Base-by-base conservation (phyloP, 2,888 invertebrate genomes). In the Baccha elongata region DNA sequence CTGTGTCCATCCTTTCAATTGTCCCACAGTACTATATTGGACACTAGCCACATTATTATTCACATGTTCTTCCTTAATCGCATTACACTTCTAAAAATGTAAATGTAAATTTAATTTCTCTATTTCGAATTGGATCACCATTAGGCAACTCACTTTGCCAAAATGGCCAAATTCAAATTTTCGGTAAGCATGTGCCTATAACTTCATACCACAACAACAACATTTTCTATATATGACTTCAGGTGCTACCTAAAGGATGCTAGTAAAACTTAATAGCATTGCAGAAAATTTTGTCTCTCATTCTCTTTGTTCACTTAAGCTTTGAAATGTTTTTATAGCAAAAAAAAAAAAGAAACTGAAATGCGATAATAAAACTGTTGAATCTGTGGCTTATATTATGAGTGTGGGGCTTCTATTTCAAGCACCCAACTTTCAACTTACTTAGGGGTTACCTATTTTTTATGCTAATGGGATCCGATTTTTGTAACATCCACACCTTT, bases 321-420 rank as follows among this genome's bases (percentile, higher is more conserved):
- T 15, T 48, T 17, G 13, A 55, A 46, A 40, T 53, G 32, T 68
- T 37, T 42, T 5, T 52, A 35, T 19, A 17, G 42, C 46, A 10
- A 19, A 60, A 19, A 26, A 60, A 42, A 64, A 10, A 19, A 60
- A 19, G 29, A 60, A 42, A 64, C 19, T 52, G 19, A 72, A 78
- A 78, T 78, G 72, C 15, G 52, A 72, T 71, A 71, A 58, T 67
- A 78, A 78, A 78, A 67, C 65, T 72, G 72, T 78, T 78, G 72
- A 78, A 72, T 67, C 58, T 58, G 26, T 65, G 46, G 29, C 5
- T 3, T 23, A 29, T 68, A 32, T 17, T 29, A 40, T 17, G 15
- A 29, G 8, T n/a, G 40, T 53, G 1, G 19, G 29, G 50, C 29
- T 50, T 3, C 32, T n/a, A 21, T 29, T 67, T 8, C 15, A 26